phyloP scores from a whole-genome alignment of 2,888 invertebrate species.

The Megastigmus dorsalis region DNA sequence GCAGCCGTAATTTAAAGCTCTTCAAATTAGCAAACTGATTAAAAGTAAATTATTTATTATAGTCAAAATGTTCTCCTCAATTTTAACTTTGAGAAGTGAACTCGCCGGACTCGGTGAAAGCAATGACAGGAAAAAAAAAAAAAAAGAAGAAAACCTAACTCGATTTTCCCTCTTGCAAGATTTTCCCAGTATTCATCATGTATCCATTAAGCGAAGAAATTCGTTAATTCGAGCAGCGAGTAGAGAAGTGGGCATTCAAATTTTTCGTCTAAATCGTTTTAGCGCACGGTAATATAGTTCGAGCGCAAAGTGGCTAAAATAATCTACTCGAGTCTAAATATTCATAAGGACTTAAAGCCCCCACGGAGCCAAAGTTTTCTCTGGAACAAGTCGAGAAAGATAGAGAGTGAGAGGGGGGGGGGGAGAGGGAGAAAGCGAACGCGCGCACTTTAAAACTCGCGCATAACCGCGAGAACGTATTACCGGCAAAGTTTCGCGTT shows the following conservation, averaged over 20 bases:
- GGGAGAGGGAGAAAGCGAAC: not conserved
- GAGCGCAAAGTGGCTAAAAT: slow-evolving; percentile 51
- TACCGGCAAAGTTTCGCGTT: slow-evolving; percentile 51
- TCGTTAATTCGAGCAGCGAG: slow-evolving; percentile 13
- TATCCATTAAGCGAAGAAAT: slow-evolving; percentile 34
- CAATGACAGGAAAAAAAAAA: too few relatives aligned
- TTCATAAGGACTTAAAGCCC: slow-evolving; percentile 53
- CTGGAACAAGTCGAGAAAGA: not conserved
- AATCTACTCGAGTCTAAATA: slow-evolving; percentile 52
- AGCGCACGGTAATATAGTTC: slow-evolving; percentile 37
- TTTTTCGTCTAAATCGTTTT: slow-evolving; percentile 51
- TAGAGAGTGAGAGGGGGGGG: not conserved
- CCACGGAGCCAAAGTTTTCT: slow-evolving; percentile 36
- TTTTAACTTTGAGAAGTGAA: too few relatives aligned
- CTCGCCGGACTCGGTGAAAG: too few relatives aligned
- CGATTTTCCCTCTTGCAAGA: not conserved
- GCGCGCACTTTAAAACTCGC: slow-evolving; percentile 47
- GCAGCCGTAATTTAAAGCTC: too few relatives aligned
- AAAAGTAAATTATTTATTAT: too few relatives aligned
- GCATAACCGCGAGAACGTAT: slow-evolving; percentile 53
- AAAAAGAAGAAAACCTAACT: too few relatives aligned
- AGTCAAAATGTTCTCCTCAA: too few relatives aligned
- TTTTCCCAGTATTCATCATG: slow-evolving; percentile 8
- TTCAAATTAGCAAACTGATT: too few relatives aligned
- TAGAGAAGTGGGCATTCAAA: slow-evolving; percentile 27